These are phyloP conservation scores for Mustela nigripes DNA, from an alignment of 2,113 vertebrate genomes.

Conservation along the genomic window DNA sequence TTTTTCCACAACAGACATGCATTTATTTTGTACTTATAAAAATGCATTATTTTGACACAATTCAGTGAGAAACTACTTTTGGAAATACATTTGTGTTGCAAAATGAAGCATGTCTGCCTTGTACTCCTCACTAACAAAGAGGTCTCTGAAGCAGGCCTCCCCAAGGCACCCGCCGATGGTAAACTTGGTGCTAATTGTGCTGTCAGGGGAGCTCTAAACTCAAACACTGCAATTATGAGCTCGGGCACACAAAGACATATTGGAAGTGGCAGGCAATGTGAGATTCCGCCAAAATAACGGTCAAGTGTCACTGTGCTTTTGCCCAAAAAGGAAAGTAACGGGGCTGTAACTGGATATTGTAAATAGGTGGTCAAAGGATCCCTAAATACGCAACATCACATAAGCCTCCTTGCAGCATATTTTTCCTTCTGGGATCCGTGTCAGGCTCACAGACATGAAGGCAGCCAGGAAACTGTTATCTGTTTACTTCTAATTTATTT, in stretches of 20 bases:
- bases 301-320: slow-evolving; percentile 48
- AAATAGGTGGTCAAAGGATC: slow-evolving; percentile 58
- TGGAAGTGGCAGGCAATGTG: slow-evolving; percentile 29
- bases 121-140: background rate
- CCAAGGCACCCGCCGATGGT: fast-evolving
- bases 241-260: slow-evolving; percentile 3
- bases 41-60: background rate
- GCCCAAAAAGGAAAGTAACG: slow-evolving; percentile 37
- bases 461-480: slow-evolving; percentile 66
- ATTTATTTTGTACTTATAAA: slow-evolving; percentile 13
- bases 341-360: slow-evolving; percentile 49
- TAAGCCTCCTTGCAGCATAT: background rate
- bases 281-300: background rate
- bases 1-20: slow-evolving; percentile 3
- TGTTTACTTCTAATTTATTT: slow-evolving; percentile 64
- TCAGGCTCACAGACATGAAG: slow-evolving; percentile 67
- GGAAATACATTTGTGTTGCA: background rate
- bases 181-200: background rate
- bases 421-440: slow-evolving; percentile 48
- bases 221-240: background rate
- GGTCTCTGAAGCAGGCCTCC: background rate
- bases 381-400: slow-evolving; percentile 49
- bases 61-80: slow-evolving; percentile 38
- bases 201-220: background rate
- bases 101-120: background rate